Percentiles rank a stretch among this genome's conserved stretches.
Evolutionary conservation across 2,888 invertebrate genomes (phyloP).

Genomic region (Pristionchus exspectatus): DNA sequence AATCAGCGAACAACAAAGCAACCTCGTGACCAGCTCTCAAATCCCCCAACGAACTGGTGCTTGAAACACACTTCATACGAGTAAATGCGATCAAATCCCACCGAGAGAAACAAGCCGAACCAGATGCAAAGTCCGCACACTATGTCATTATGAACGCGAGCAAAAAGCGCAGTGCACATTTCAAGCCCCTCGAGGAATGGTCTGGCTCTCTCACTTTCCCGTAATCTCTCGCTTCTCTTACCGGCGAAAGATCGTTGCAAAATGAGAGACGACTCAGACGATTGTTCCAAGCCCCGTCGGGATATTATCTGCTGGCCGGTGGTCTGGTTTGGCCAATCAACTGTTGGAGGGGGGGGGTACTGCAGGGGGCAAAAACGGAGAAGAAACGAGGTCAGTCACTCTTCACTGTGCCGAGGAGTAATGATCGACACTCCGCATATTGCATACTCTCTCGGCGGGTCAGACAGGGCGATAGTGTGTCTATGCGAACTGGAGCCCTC

Average conservation of each 20-base stretch:
- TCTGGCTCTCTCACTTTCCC: conserved; percentile 4
- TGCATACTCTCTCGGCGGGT: neutral
- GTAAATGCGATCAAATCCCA: conserved; percentile 28
- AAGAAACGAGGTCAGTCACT: conserved; percentile 21
- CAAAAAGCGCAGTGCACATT: neutral
- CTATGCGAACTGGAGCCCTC: too few species aligned
- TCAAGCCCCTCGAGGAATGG: neutral
- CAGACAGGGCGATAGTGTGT: neutral
- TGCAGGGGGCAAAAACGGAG: neutral
- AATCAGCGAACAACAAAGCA: neutral
- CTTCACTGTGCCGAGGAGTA: neutral
- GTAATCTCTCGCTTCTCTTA: too few species aligned
- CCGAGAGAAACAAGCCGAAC: neutral
- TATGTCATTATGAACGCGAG: conserved; percentile 23
- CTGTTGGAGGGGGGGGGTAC: neutral
- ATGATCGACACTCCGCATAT: neutral
- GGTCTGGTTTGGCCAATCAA: neutral
- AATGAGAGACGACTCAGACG: too few species aligned
- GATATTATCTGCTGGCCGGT: too few species aligned
- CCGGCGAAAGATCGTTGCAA: too few species aligned
- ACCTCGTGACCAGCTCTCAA: neutral
- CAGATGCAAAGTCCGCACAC: neutral
- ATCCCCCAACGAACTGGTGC: neutral
- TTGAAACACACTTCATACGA: neutral
- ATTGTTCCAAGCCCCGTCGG: too few species aligned